Conservation (phyloP, 1,140 invertebrate genomes). For the Bradysia coprophila region DNA sequence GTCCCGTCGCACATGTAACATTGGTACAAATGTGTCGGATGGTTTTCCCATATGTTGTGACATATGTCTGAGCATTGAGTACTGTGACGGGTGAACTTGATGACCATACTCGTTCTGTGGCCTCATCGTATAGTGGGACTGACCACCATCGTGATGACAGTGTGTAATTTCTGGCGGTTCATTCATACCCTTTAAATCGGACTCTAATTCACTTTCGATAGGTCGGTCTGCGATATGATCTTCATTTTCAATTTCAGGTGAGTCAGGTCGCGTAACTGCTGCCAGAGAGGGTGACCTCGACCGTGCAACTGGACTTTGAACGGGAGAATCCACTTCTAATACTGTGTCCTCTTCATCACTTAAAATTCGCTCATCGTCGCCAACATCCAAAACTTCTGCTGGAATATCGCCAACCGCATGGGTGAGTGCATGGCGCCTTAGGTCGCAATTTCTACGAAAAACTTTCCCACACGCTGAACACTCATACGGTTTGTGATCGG, state of each 20-base stretch:
- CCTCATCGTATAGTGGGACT: conserved; percentile 44
- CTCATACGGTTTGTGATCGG: conserved; percentile 86
- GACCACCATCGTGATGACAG: conserved; percentile 38
- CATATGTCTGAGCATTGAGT: conserved; percentile 1
- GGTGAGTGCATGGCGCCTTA: conserved; percentile 64
- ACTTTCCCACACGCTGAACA: conserved; percentile 80
- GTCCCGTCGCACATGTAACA: conserved; percentile 51
- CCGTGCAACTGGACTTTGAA: conserved; percentile 32
- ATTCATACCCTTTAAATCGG: conserved; percentile 1
- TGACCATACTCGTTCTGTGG: conserved; percentile 23
- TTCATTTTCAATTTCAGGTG: too few relatives aligned
- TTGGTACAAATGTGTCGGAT: conserved; percentile 26
- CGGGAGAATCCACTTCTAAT: conserved; percentile 32
- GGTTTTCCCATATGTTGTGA: conserved; percentile 14
- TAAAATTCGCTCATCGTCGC: conserved; percentile 35
- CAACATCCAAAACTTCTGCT: conserved; percentile 37
- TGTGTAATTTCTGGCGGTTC: conserved; percentile 33
- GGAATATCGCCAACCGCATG: conserved; percentile 69
- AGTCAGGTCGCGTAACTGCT: conserved; percentile 10
- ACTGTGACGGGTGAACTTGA: conserved; percentile 4
- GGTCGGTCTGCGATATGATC: conserved; percentile 7
- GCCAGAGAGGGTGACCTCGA: conserved; percentile 26
- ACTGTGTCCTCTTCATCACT: conserved; percentile 34
- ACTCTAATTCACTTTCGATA: conserved; percentile 7
- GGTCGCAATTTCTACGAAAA: conserved; percentile 68